Percentiles rank a stretch among this genome's conserved stretches.
Evolutionary conservation across 64 coral and sea anemone genomes (phyloP).

Genomic region (Cladopsammia gracilis): DNA sequence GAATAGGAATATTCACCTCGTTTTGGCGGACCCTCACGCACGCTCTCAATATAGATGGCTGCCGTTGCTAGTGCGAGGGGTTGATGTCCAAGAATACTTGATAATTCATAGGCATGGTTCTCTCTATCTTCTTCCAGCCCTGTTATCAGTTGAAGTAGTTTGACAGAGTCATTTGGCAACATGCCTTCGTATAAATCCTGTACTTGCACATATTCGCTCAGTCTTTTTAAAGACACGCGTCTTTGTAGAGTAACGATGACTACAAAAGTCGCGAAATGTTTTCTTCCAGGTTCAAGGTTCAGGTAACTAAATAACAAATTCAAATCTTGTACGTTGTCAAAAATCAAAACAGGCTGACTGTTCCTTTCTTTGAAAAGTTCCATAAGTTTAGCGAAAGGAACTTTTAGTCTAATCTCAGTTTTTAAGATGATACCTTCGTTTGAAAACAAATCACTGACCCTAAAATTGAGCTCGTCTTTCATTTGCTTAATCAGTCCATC

Average conservation of each 20-base stretch:
- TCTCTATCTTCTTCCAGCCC: constrained; percentile 9
- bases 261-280: constrained; percentile 42
- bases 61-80: constrained; percentile 75
- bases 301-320: constrained; percentile 71
- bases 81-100: constrained; percentile 58
- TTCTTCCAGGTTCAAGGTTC: constrained; percentile 76
- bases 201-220: constrained; percentile 63
- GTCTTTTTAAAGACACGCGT: constrained; percentile 61
- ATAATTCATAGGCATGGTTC: constrained; percentile 34
- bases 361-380: constrained; percentile 63
- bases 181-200: constrained; percentile 81
- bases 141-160: constrained; percentile 69
- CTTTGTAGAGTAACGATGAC: constrained; percentile 69
- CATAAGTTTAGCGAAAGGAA: constrained; percentile 64
- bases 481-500: constrained; percentile 72
- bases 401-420: constrained; percentile 57
- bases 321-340: constrained; percentile 84
- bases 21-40: constrained; percentile 76
- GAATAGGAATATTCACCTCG: constrained; percentile 61
- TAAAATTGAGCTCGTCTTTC: constrained; percentile 78
- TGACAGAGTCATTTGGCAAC: constrained; percentile 57
- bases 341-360: constrained; percentile 79
- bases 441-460: constrained; percentile 63
- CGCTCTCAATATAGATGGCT: constrained; percentile 82
- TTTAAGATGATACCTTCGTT: constrained; percentile 49